Percentiles rank a stretch among this genome's conserved stretches.
Conservation (phyloP, 2,113 vertebrate species). For the Onychostruthus taczanowskii region DNA sequence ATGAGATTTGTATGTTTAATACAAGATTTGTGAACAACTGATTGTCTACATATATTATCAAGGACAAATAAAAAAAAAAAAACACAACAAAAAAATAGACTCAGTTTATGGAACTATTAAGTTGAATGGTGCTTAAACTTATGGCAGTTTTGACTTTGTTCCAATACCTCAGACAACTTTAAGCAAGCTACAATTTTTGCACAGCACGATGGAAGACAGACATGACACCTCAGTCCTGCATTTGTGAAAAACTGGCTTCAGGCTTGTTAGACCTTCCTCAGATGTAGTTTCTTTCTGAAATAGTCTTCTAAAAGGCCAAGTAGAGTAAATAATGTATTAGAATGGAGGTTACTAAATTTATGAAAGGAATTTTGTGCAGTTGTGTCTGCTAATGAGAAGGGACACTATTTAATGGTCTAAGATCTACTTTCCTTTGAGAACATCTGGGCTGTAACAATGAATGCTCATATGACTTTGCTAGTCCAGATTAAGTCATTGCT, state of each 20-base stretch:
- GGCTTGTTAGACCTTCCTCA: neutral
- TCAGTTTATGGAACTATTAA: neutral
- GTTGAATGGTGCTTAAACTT: neutral
- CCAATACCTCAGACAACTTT: neutral
- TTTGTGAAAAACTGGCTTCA: neutral
- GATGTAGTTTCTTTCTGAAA: neutral
- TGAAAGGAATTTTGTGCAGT: neutral
- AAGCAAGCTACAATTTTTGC: neutral
- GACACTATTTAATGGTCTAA: neutral
- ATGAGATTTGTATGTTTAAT: neutral
- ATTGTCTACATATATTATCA: neutral
- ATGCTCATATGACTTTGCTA: neutral
- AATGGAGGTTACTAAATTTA: neutral
- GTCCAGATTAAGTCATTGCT: neutral
- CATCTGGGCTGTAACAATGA: neutral
- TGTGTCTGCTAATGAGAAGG: neutral
- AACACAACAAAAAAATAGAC: neutral
- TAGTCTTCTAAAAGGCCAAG: neutral
- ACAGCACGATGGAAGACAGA: accelerated
- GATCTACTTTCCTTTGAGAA: neutral
- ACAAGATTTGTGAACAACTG: neutral
- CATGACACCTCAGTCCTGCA: neutral
- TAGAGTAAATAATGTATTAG: neutral
- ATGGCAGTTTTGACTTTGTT: neutral
- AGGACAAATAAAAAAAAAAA: neutral